These are phyloP conservation scores for Thyatira batis DNA, from an alignment of 2,888 invertebrate genomes.

Conservation along the genomic window DNA sequence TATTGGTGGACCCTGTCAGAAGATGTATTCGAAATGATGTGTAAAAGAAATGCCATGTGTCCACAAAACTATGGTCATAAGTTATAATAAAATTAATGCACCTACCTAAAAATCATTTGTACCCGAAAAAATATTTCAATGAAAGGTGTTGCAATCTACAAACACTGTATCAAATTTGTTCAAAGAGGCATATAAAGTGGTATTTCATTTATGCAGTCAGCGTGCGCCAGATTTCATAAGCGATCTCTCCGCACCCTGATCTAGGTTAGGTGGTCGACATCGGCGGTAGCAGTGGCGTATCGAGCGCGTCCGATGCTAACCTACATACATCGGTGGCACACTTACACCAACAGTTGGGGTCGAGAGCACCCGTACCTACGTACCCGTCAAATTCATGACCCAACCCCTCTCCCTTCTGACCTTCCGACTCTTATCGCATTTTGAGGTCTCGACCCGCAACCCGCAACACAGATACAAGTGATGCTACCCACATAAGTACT, in stretches of 20 bases:
- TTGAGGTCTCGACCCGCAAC: constrained; percentile 41
- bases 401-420: constrained; percentile 53
- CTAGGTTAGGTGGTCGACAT: constrained; percentile 81
- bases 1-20: too few relatives aligned
- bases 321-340: constrained; percentile 75
- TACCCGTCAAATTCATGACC: constrained; percentile 73
- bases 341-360: constrained; percentile 64
- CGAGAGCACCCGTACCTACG: constrained; percentile 60
- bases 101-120: not conserved
- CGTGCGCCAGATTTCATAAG: constrained; percentile 81
- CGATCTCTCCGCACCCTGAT: constrained; percentile 81
- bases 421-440: constrained; percentile 39
- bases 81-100: too few relatives aligned
- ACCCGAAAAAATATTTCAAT: not conserved
- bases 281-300: constrained; percentile 73
- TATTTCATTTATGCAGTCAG: constrained; percentile 72
- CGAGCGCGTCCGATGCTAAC: constrained; percentile 81
- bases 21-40: too few relatives aligned
- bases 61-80: too few relatives aligned
- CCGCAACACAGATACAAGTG: constrained; percentile 24
- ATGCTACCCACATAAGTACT: not conserved
- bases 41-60: too few relatives aligned
- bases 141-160: not conserved
- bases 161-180: constrained; percentile 38
- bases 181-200: constrained; percentile 60